A percentile compares a stretch with the other conserved stretches of the same genome.
phyloP scores from a whole-genome alignment of 2,113 vertebrate genomes.

The Pelmatolapia mariae region DNA sequence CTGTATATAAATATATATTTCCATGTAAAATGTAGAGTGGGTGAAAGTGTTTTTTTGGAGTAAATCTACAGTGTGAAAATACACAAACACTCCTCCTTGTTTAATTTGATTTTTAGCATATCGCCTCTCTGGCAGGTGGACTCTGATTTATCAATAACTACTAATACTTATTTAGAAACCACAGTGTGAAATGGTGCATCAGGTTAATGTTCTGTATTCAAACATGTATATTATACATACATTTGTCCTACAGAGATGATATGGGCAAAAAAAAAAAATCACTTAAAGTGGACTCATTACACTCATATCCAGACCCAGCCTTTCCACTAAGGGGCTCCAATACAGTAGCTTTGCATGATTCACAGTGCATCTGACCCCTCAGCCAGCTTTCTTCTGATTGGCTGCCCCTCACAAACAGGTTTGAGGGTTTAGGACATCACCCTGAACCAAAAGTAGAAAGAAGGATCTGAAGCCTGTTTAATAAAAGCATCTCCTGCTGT shows the following conservation, averaged over 20 bases:
- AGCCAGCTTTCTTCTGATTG: neutral
- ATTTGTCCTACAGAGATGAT: neutral
- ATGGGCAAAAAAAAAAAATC: neutral
- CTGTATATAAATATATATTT: neutral
- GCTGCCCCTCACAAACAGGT: neutral
- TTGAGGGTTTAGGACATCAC: neutral
- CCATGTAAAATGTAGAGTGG: rapidly evolving
- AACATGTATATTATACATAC: neutral
- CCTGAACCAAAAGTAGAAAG: rapidly evolving
- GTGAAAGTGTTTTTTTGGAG: neutral
- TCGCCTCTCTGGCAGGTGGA: neutral
- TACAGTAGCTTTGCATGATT: neutral
- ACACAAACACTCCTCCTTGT: neutral
- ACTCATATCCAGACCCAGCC: neutral
- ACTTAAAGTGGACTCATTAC: neutral
- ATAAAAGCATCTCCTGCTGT: neutral
- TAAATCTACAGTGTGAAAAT: neutral
- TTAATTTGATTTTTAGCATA: neutral
- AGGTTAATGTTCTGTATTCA: neutral
- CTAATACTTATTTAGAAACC: rapidly evolving
- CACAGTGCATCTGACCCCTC: neutral
- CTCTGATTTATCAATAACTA: neutral
- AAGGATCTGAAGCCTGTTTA: neutral
- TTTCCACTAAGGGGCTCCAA: neutral
- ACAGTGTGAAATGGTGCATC: neutral